Conservation (phyloP, 30 jellyfish, hydroid and myxozoan species). For the Sanderia malayensis region DNA sequence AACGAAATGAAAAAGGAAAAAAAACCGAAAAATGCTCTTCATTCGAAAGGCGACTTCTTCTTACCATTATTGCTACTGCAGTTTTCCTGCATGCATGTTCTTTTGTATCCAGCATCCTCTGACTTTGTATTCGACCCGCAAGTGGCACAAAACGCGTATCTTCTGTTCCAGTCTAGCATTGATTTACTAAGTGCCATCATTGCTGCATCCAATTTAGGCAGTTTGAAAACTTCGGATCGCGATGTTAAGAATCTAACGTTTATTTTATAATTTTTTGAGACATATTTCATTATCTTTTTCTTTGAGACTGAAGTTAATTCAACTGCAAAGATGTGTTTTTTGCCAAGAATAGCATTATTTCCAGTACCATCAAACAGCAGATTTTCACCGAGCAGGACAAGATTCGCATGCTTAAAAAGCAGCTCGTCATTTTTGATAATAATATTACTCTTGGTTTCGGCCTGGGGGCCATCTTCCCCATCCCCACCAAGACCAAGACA, state of each 20-base stretch:
- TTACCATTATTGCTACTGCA: conserved; percentile 70
- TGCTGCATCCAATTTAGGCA: conserved; percentile 54
- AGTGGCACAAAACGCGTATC: conserved; percentile 64
- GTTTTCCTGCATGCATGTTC: conserved; percentile 40
- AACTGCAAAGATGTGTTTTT: conserved; percentile 12
- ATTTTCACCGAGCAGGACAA: conserved; percentile 27
- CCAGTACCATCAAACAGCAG: background rate
- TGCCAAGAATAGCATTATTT: background rate
- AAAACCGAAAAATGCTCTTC: no score
- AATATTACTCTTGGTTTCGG: no score
- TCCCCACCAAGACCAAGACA: background rate
- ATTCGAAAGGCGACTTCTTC: no score
- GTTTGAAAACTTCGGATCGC: conserved; percentile 28
- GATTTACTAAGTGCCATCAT: conserved; percentile 66
- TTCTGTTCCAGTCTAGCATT: conserved; percentile 72
- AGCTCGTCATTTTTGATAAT: background rate
- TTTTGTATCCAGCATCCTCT: conserved; percentile 80
- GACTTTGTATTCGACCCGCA: conserved; percentile 54
- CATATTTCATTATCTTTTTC: no score
- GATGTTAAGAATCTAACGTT: conserved; percentile 15
- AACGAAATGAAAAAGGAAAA: no score
- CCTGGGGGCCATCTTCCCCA: background rate
- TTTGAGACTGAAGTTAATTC: conserved; percentile 5
- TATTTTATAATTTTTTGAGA: no score
- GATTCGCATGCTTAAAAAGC: background rate